Evolutionary conservation across 92 coral and sea anemone species (phyloP), one percentile per base, ranked within the genome.

Genomic region (Palythoa grandis): DNA sequence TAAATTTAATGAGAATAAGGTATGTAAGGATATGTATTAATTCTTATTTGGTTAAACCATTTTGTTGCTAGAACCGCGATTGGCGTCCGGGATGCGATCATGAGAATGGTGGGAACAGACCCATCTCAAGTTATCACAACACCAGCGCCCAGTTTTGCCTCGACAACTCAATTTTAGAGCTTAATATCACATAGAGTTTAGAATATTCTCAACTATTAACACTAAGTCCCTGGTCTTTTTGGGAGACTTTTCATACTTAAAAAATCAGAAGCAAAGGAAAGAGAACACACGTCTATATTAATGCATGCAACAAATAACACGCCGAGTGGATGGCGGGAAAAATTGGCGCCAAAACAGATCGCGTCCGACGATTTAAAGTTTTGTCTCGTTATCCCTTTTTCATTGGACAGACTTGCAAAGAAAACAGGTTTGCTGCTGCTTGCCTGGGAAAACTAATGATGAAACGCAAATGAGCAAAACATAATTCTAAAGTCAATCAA

Each of bases 31-130:
- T 3, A 43, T 43, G 50, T 43, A 43, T 43, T 43, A 43, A 43
- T 8, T 43, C 50, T 43, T 43, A 43, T 43, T 43, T 43, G 50
- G 6, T 43, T 43, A 1, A 43, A 43, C 3, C 50, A 4, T 66
- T 37, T 77, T 7, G 73, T 89, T 83, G 16, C 79, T 29, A 95
- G 98, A 70, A 87, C 93, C 24, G 83, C 88, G 17, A 88, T 95
- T 73, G 98, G 98, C 22, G 93, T 95, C 35, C 90, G 91, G 75
- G 98, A 93, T 89, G 96, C 95, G 29, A 79, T 95, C 39, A 74
- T 80, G 24, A 67, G 98, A 61, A 90, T 95, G 74, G 8, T 91
- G 85, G 88, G 79, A 29, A 2, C 38, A 56, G 78, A 86, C 50
- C 87, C 87, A 12, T 79, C 84, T 14, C 71, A 66, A 79, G 60